Base-by-base conservation (phyloP, 1,140 invertebrate species). In the Drosophila biarmipes region DNA sequence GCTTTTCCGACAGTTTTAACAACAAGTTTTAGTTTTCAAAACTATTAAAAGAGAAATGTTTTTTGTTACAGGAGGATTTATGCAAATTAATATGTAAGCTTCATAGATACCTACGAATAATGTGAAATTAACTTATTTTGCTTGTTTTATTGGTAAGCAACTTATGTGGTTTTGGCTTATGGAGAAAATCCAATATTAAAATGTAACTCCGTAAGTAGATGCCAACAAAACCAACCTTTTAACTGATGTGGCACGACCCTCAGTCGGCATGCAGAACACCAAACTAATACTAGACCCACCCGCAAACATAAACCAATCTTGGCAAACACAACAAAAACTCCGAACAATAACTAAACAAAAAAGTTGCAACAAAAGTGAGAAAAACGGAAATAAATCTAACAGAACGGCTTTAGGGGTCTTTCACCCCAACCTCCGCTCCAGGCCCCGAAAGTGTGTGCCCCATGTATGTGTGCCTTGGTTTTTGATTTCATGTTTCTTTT, bases 371-470 rank as follows among this genome's bases (percentile, higher is more conserved):
- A 75, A 86, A 86, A 81, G 74, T 81, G 82, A 42, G 68, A 58
- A 75, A 87, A 87, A 53, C 58, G 78, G 66, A 86, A 86, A 86
- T 86, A 87, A 86, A 86, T 86, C 82, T 87, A 87, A 86, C 82
- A 87, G 86, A 86, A 86, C 69, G 78, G 82, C 64, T 81, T 75
- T 87, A 72, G 48, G 11, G 35, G 17, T 7, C 12, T 77, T 66
- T 37, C 17, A 19, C 55, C 35, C 37, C 8, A 49, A 40, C 37
- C 55, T 38, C 34, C 54, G 17, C 35, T 21, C 19, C 24, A 31
- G 19, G n/a, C 29, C 15, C 29, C 35, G 29, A 19, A 67, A 67
- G 64, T 63, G 48, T 67, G 51, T 67, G 42, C 49, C 49, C 34
- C 24, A 31, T 35, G 17, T 58, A 61, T 85, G 74, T 80, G 55